phyloP scores from a whole-genome alignment of 2,113 vertebrate species.

The Buteo buteo region DNA sequence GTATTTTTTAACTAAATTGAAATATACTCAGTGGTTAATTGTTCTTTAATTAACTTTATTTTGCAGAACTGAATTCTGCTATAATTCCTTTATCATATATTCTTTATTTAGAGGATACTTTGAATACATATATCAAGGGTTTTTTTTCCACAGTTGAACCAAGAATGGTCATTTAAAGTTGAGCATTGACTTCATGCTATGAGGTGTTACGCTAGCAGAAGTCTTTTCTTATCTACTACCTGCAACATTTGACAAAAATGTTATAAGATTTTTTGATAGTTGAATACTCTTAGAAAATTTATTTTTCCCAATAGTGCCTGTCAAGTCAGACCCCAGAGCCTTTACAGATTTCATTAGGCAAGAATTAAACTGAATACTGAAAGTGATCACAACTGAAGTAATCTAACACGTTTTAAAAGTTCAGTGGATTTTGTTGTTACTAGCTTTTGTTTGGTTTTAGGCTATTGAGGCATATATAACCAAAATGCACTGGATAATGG shows the following conservation, averaged over 20 bases:
- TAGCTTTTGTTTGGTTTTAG: background rate
- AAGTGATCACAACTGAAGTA: background rate
- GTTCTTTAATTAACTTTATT: background rate
- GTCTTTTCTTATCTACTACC: background rate
- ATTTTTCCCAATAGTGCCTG: background rate
- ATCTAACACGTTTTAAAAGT: background rate
- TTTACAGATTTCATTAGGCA: background rate
- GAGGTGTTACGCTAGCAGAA: background rate
- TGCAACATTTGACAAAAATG: background rate
- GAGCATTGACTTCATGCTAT: background rate
- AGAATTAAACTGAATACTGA: background rate
- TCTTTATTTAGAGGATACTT: background rate
- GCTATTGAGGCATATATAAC: background rate
- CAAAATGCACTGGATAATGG: background rate
- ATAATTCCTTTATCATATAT: background rate
- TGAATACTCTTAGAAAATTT: background rate
- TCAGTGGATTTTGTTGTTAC: background rate
- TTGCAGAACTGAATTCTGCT: background rate
- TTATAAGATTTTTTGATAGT: background rate
- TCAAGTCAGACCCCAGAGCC: background rate
- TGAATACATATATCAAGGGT: background rate
- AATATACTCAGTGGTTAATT: background rate
- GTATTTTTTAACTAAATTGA: background rate
- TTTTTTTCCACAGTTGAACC: background rate
- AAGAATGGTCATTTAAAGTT: background rate